phyloP scores from a whole-genome alignment of 2,888 invertebrate genomes.

The Priocnemis perturbator region DNA sequence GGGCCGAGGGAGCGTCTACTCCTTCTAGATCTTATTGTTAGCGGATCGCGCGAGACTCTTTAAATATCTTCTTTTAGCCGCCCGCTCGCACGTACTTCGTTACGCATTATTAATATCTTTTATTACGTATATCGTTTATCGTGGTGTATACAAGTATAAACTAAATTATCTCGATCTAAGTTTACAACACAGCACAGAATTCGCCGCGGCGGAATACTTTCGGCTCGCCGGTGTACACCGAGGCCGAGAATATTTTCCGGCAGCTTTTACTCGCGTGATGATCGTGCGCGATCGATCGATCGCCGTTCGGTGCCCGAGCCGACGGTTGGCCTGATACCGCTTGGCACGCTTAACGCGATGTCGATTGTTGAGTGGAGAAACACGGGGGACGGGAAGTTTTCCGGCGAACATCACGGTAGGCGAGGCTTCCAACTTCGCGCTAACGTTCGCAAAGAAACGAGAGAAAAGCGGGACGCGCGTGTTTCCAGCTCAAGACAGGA shows the following conservation, averaged over 20 bases:
- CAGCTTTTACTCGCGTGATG: not conserved
- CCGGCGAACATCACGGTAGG: no score
- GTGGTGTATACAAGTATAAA: slow-evolving; percentile 63
- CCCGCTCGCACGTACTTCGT: slow-evolving; percentile 29
- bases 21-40: slow-evolving; percentile 11
- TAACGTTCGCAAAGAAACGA: no score
- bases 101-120: slow-evolving; percentile 60
- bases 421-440: no score
- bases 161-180: slow-evolving; percentile 71
- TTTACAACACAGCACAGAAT: slow-evolving; percentile 75
- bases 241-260: slow-evolving; percentile 12
- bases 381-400: slow-evolving; percentile 10
- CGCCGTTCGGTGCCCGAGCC: slow-evolving; percentile 46
- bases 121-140: slow-evolving; percentile 72
- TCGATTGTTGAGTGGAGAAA: not conserved
- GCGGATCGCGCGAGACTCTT: not conserved
- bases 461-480: no score
- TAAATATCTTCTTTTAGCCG: slow-evolving; percentile 16
- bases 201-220: slow-evolving; percentile 67
- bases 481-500: no score
- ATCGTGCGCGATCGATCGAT: slow-evolving; percentile 36
- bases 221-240: slow-evolving; percentile 32
- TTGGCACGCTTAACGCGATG: slow-evolving; percentile 61
- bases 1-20: slow-evolving; percentile 4
- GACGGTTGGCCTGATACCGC: slow-evolving; percentile 56